Evolutionary conservation across 2,888 invertebrate genomes (phyloP).

Genomic region (Alcis repandata): DNA sequence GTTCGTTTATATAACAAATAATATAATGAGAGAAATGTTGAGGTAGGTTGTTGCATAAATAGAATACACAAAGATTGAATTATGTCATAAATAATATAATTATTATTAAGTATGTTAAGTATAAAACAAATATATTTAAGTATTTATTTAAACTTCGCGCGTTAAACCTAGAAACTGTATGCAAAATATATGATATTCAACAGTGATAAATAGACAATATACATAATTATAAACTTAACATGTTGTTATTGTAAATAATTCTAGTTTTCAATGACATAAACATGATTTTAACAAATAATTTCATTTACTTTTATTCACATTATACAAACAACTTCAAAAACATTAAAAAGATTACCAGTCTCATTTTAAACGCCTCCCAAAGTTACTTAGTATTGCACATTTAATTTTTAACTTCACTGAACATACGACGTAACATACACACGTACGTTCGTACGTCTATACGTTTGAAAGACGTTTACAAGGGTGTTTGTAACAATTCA

Average conservation of each 20-base stretch:
- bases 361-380: no score
- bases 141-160: constrained; percentile 5
- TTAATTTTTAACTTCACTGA: no score
- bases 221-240: constrained; percentile 7
- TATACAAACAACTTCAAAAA: constrained; percentile 13
- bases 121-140: constrained; percentile 13
- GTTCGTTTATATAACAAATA: neutral
- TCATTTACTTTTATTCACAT: constrained; percentile 13
- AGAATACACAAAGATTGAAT: neutral
- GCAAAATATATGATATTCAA: neutral
- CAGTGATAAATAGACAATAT: constrained; percentile 3
- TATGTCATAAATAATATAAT: neutral
- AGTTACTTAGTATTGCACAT: no score
- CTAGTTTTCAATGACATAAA: constrained; percentile 6
- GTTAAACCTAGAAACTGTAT: constrained; percentile 4
- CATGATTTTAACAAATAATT: constrained; percentile 12
- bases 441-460: no score
- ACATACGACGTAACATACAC: no score
- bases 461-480: no score
- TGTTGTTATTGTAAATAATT: constrained; percentile 1
- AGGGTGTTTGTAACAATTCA: constrained; percentile 1
- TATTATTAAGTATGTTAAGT: neutral
- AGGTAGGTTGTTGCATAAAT: constrained; percentile 3
- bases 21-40: neutral
- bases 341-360: neutral